Base-by-base conservation (phyloP, 2,797 vertebrate genomes). In the Clarias fuscus region DNA sequence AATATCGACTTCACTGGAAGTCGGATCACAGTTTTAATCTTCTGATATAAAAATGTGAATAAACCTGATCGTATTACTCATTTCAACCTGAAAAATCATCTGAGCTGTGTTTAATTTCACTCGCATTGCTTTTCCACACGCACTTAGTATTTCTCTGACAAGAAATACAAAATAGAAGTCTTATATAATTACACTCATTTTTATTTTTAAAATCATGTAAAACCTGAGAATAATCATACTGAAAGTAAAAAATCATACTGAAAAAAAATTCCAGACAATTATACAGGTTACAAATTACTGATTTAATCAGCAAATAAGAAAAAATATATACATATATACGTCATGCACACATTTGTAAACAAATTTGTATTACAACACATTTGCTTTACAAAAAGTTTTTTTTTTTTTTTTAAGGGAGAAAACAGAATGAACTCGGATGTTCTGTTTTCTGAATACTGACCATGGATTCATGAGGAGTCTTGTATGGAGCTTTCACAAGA, bases 201-300 rank as follows among this genome's bases (percentile, higher is more conserved):
- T 87, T 84, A 84, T 84, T 79, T 48, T 83, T 10, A 61, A 61
- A 48, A 59, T 72, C 15, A 53, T 14, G 30, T 43, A 17, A 72
- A 87, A 87, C 67, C 59, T 82, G 77, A 84, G 59, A 75, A 80
- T 30, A 62, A 79, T 73, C 59, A 73, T 3, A 82, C 7, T 10
- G 37, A 81, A 64, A 62, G 2, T 11, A 43, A 80, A 80, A 24
- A 62, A 79, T 73, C 59, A 73, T 3, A 82, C 7, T 17, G 37
- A 81, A 73, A 84, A 84, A 22, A 48, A 84, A 84, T 37, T 37
- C n/a, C 58, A 62, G 61, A 85, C 83, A 75, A 85, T 73, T 85
- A 14, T 85, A 82, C 61, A 82, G 83, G 78, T 73, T 87, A 87
- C 83, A 87, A 87, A 87, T 64, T 76, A 76, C 78, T 85, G 77